Evolutionary conservation across 2,113 vertebrate genomes (phyloP).

Genomic region (Semnornis frantzii): DNA sequence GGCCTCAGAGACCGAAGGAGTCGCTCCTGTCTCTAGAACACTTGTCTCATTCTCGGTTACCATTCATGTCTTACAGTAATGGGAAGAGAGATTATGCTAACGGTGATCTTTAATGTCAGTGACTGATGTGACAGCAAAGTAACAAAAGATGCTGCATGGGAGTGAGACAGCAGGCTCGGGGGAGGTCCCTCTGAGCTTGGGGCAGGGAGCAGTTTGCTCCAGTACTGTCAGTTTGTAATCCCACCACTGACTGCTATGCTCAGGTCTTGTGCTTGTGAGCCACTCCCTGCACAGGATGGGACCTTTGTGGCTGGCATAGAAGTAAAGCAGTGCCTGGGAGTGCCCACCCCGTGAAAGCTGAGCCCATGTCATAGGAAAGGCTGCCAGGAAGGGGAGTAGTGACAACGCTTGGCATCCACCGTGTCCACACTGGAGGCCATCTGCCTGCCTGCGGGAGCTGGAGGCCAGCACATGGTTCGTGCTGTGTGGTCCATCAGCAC

Average conservation of each 20-base stretch:
- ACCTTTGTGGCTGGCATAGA: not conserved
- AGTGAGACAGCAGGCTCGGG: conserved; percentile 7
- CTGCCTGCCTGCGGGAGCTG: not conserved
- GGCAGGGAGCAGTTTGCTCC: not conserved
- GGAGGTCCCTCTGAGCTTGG: not conserved
- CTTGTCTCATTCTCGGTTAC: conserved; percentile 37
- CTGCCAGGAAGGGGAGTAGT: not conserved
- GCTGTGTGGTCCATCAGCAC: accelerated
- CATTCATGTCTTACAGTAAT: not conserved
- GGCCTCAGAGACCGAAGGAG: conserved; percentile 43
- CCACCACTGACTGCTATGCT: accelerated
- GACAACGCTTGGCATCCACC: accelerated
- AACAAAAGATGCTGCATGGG: conserved; percentile 34
- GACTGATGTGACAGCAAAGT: conserved; percentile 47
- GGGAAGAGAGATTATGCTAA: conserved; percentile 61
- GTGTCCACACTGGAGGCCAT: not conserved
- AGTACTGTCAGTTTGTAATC: accelerated
- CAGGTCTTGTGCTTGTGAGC: not conserved
- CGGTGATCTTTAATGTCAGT: conserved; percentile 38
- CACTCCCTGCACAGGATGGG: not conserved
- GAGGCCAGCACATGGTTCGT: not conserved
- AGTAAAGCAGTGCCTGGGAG: not conserved
- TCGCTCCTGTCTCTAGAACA: conserved; percentile 47
- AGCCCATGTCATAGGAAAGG: not conserved
- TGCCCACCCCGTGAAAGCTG: not conserved